Base-by-base conservation (phyloP, 30 jellyfish, hydroid and myxozoan genomes). In the Aurelia coerulea region DNA sequence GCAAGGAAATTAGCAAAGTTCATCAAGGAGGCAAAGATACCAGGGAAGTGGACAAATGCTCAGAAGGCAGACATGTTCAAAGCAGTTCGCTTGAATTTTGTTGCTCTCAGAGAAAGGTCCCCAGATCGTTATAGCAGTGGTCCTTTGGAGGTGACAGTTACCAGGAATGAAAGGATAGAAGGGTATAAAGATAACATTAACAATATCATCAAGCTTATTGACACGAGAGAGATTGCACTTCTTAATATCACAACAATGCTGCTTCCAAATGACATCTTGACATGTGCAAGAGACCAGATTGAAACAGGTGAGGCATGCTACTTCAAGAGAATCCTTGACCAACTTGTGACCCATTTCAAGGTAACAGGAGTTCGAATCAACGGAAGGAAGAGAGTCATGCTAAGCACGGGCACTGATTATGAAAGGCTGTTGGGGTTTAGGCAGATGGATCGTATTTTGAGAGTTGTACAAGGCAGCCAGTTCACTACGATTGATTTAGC, bases 251-350 rank as follows among this genome's bases (percentile, higher is more conserved):
- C 56, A 9, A 74, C 62, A 18, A 10, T 37, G 19, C 56, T 74
- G 49, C 85, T 74, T 19, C 85, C 85, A 16, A 74, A 68, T 42
- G 85, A 74, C 56, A 74, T 74, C 15, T 46, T 74, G 72, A 74
- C 71, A 49, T 74, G 85, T 18, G 31, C 85, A 17, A 68, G 53
- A 3, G 51, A 68, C 31, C 53, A 74, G 17, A 10, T 37, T 49
- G 37, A 49, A 50, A 23, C 73, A 50, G 31, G 56, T 1, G 85
- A 74, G 54, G 85, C 59, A 23, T 74, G 85, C 72, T 74, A 74
- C 42, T 74, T 74, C 72, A 74, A 74, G 31, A 67, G 56, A 32
- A 74, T 74, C 51, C 62, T 74, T 16, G 85, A 74, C 72, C 85
- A 74, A 50, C 72, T 74, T 34, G 85, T 74, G 12, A 74, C 85